phyloP scores from a whole-genome alignment of 2,113 vertebrate genomes.

The Petaurus breviceps region DNA sequence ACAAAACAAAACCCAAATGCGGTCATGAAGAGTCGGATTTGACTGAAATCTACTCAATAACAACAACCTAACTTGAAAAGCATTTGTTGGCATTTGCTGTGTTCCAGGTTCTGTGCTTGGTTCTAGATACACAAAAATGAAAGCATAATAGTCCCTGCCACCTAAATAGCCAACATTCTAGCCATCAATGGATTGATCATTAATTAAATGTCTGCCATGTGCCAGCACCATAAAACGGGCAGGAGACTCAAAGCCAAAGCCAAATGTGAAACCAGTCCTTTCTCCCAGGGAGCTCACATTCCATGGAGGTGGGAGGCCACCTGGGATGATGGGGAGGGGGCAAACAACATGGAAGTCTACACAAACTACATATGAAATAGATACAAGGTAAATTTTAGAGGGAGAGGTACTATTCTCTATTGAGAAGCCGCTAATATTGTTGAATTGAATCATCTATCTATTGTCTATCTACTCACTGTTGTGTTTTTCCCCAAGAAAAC shows the following conservation, averaged over 20 bases:
- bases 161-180: background rate
- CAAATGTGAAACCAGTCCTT: background rate
- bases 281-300: background rate
- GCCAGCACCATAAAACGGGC: background rate
- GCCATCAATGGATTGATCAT: background rate
- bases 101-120: background rate
- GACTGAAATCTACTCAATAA: background rate
- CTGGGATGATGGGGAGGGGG: background rate
- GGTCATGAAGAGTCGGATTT: background rate
- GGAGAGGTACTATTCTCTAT: background rate
- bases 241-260: background rate
- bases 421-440: background rate
- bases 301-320: background rate
- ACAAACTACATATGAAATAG: background rate
- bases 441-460: background rate
- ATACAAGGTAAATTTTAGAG: background rate
- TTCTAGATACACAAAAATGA: background rate
- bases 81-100: background rate
- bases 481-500: background rate
- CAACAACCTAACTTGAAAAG: background rate
- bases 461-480: background rate
- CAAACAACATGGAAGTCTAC: background rate
- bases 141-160: background rate
- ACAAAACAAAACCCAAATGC: background rate
- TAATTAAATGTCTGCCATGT: background rate